phyloP scores from a whole-genome alignment of 2,113 vertebrate species.

The Eonycteris spelaea region DNA sequence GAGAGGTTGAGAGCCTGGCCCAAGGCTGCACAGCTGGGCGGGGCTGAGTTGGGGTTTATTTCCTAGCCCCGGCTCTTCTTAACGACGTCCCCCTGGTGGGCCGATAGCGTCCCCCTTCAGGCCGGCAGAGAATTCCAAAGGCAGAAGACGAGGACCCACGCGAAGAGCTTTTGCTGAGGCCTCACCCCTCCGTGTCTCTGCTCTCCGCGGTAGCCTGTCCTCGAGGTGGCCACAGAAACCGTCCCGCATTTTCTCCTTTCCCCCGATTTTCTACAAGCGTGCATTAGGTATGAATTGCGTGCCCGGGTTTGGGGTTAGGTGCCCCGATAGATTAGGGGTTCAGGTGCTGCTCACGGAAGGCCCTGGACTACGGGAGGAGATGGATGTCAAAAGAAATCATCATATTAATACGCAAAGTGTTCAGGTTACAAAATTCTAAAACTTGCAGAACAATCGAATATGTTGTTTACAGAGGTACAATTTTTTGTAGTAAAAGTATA shows the following conservation, averaged over 20 bases:
- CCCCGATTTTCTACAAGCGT: neutral
- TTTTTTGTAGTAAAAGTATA: neutral
- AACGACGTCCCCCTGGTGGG: neutral
- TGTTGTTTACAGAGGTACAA: accelerated
- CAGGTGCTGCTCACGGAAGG: neutral
- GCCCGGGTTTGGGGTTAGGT: neutral
- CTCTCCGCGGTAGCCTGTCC: neutral
- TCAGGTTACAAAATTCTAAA: neutral
- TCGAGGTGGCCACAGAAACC: accelerated
- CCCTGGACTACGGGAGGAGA: neutral
- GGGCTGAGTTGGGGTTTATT: neutral
- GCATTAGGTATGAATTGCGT: neutral
- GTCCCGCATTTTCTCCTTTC: neutral
- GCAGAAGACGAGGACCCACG: neutral
- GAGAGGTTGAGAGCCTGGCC: neutral
- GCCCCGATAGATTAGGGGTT: neutral
- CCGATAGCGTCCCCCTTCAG: neutral
- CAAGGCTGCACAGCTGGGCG: neutral
- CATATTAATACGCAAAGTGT: neutral
- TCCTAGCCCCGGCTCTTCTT: neutral
- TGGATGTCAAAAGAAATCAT: neutral
- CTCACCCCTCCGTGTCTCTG: neutral
- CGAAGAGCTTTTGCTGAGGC: neutral
- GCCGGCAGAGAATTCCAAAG: neutral
- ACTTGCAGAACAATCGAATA: neutral